Evolutionary conservation across 2,888 invertebrate species (phyloP).

Genomic region (Sarcophaga rosellei): DNA sequence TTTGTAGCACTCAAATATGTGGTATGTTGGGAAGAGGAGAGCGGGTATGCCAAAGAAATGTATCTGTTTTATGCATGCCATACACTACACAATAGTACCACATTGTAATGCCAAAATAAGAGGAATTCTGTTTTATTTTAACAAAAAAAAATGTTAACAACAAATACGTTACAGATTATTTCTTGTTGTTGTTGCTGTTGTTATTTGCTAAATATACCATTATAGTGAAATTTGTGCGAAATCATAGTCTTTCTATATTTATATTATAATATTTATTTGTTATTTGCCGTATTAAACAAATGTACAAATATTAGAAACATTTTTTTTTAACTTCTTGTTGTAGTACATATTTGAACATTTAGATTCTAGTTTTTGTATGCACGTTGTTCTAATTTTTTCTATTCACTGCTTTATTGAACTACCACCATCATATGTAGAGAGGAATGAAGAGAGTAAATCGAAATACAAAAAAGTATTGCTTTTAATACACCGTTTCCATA

Average conservation of each 20-base stretch:
- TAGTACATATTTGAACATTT: background rate
- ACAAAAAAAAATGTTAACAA: slow-evolving; percentile 36
- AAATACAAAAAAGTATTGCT: slow-evolving; percentile 10
- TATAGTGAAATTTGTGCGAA: background rate
- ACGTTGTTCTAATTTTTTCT: slow-evolving; percentile 32
- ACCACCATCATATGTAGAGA: background rate
- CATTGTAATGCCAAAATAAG: slow-evolving; percentile 55
- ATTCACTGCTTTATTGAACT: slow-evolving; percentile 1
- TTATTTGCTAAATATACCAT: background rate
- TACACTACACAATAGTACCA: background rate
- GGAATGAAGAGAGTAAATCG: background rate
- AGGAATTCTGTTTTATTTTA: slow-evolving; percentile 52
- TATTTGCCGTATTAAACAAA: slow-evolving; percentile 49
- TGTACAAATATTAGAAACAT: slow-evolving; percentile 23
- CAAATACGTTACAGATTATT: slow-evolving; percentile 42
- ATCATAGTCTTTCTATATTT: slow-evolving; percentile 42
- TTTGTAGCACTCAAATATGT: too few species aligned
- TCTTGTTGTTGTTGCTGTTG: slow-evolving; percentile 26
- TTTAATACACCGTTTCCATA: slow-evolving; percentile 8
- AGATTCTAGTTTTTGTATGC: background rate
- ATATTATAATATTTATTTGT: slow-evolving; percentile 51
- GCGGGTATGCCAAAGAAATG: background rate
- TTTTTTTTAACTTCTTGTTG: too few species aligned
- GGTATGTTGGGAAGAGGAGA: too few species aligned
- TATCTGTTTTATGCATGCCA: too few species aligned